A percentile compares a stretch with the other conserved stretches of the same genome.
Evolutionary conservation across 2,888 invertebrate genomes (phyloP).

Genomic region (Tetragonula carbonaria): DNA sequence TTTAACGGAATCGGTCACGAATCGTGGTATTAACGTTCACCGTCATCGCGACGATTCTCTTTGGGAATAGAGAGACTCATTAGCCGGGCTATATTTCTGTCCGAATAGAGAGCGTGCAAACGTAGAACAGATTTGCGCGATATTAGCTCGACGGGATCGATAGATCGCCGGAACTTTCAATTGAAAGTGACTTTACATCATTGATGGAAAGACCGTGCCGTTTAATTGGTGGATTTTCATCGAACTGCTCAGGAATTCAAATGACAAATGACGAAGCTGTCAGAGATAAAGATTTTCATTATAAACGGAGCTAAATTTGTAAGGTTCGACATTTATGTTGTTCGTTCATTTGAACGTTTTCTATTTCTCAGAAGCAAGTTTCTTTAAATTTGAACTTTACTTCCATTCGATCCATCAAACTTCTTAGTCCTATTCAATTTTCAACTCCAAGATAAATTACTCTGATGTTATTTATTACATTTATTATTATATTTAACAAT

Average conservation of each 20-base stretch:
- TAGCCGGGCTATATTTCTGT: slow-evolving; percentile 13
- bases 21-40: not conserved
- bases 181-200: not conserved
- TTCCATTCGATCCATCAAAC: not conserved
- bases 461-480: not conserved
- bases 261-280: not conserved
- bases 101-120: slow-evolving; percentile 23
- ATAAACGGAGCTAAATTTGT: no score
- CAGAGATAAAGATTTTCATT: not conserved
- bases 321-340: not conserved
- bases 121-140: slow-evolving; percentile 32
- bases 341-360: not conserved
- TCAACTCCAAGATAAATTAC: not conserved
- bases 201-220: slow-evolving; percentile 24
- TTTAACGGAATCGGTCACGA: not conserved
- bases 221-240: slow-evolving; percentile 4
- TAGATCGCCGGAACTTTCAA: slow-evolving; percentile 36
- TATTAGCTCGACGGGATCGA: slow-evolving; percentile 46
- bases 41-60: slow-evolving; percentile 22
- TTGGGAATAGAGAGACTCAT: slow-evolving; percentile 10
- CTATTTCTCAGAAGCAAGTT: not conserved
- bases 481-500: not conserved
- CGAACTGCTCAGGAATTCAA: not conserved
- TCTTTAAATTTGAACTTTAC: not conserved
- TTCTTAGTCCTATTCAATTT: not conserved